Evolutionary conservation across 2,797 vertebrate species (phyloP).

Genomic region (Megaceryle alcyon): DNA sequence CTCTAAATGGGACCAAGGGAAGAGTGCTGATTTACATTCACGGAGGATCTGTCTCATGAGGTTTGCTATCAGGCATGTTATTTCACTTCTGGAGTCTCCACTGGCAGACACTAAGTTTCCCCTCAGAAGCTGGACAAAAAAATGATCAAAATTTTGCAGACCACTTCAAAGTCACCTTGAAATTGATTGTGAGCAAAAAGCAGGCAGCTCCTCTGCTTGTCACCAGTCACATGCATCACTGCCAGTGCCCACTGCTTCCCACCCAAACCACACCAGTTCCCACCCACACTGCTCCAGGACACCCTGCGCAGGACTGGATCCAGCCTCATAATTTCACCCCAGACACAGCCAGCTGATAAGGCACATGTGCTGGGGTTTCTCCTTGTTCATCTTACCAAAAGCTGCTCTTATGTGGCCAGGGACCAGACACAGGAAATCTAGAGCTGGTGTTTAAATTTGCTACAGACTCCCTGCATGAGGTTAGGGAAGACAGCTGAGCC

Average conservation of each 20-base stretch:
- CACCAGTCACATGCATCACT: not conserved
- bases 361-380: not conserved
- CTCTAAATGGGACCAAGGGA: not conserved
- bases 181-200: not conserved
- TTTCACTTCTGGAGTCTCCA: not conserved
- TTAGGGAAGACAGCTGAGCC: not conserved
- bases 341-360: not conserved
- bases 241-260: not conserved
- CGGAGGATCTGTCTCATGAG: not conserved
- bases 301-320: fast-evolving
- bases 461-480: not conserved
- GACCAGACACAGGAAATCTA: not conserved
- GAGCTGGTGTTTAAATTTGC: not conserved
- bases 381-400: not conserved
- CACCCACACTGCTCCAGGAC: not conserved
- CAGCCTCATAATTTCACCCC: not conserved
- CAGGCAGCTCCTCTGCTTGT: not conserved
- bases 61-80: not conserved
- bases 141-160: not conserved
- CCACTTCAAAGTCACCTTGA: constrained; percentile 37
- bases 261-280: not conserved
- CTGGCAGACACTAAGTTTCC: not conserved
- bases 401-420: not conserved
- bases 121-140: not conserved
- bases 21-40: not conserved